Evolutionary conservation across 2,113 vertebrate genomes (phyloP), one percentile per base, ranked within the genome.

Genomic region (Nothobranchius furzeri): DNA sequence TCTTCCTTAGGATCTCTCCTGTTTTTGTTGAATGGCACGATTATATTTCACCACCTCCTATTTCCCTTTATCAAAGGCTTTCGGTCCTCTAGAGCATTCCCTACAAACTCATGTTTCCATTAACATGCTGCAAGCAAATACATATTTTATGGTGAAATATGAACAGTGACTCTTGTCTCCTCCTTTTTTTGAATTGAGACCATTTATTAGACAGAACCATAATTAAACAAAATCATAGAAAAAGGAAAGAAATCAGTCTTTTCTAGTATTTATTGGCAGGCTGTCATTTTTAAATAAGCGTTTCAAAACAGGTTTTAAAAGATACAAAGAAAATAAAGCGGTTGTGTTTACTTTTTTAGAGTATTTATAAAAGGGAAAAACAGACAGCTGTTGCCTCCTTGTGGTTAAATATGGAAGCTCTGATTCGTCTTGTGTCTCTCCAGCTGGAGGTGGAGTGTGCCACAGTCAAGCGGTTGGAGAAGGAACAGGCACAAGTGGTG

Each of bases 361-460:
- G 45, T 3, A 1, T 7, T 4, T 20, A 4, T 25, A 9, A 3
- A 55, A 37, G 37, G 2, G 8, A 13, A 10, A n/a, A 56, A 37
- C n/a, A 2, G 48, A 20, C n/a, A 3, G 9, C 3, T 59, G 50
- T 50, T 76, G 79, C 87, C 90, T 49, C 83, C 90, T 81, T 85
- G 89, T 92, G 90, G 87, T 60, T 58, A 79, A 60, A 68, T 15
- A 10, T 57, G 37, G 70, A 70, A 84, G 20, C 20, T 14, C 52
- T 53, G 1, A 40, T 17, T 24, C 40, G 7, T 3, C 37, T 48
- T 74, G 6, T 35, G 7, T 68, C 15, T 63, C 7, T 68, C 12
- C 75, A 99, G 98, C 50, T 99, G 94, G 96, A 99, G 82, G 94
- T 93, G 84, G 96, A 99, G 84, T 95, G 90, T 60, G 94, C 94